Base-by-base conservation (phyloP, 2,797 vertebrate genomes). In the Lagocephalus sceleratus region DNA sequence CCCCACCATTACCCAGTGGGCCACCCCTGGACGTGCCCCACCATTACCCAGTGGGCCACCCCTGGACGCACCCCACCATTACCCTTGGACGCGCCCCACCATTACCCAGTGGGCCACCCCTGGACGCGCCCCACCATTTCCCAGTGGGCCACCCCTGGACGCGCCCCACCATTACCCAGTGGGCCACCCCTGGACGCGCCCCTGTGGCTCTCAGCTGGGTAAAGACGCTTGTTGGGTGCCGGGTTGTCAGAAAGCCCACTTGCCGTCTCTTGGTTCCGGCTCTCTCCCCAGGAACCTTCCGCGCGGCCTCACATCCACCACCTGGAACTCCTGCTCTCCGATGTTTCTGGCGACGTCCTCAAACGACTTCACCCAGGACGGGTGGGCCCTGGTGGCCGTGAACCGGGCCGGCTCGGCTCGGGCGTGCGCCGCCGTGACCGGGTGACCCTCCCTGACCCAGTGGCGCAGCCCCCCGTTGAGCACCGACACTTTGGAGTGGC, bases 391-490 rank as follows among this genome's bases (percentile, higher is more conserved):
- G 1, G 58, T 79, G 55, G 92, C 88, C 42, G 63, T 90, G 79
- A 93, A 96, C 47, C 74, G n/a, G 0, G 79, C 84, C 0, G 78
- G 86, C 2, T 84, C 21, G 0, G 91, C 91, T 43, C 49, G 22
- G n/a, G 48, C 63, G 54, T 78, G 52, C 29, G 88, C 84, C 0
- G 88, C 78, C 0, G 92, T 89, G 47, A 93, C 85, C 0, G 92
- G 92, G 50, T 92, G 86, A 0, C 90, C 92, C 41, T 92, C 87
- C 19, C 66, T 85, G 57, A 91, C 39, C 95, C 95, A 97, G 46
- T 89, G 91, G 75, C 88, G 91, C 43, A 97, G 89, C 2, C 94
- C 94, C 0, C 95, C 94, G 8, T 95, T 80, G 69, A 96, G 87
- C 52, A 97, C 90, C 0, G 94, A 96, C 23, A 97, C 94, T 0